Evolutionary conservation across 2,113 vertebrate genomes (phyloP).

Genomic region (Gymnogyps californianus): DNA sequence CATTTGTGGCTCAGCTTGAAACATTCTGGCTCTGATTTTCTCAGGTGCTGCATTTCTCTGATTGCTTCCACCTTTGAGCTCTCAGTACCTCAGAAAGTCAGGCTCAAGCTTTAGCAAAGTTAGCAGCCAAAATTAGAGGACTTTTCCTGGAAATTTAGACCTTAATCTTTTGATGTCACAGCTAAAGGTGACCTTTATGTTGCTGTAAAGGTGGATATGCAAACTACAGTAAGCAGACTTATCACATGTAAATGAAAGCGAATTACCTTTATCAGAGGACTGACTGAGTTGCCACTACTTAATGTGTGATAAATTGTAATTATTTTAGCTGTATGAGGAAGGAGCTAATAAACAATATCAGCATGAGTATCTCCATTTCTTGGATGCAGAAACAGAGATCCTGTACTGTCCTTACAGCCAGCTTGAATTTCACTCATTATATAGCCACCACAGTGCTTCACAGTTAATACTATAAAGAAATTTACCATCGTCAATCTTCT

Average conservation of each 20-base stretch:
- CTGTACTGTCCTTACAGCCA: not conserved
- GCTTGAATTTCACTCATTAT: not conserved
- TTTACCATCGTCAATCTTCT: not conserved
- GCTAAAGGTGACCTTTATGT: not conserved
- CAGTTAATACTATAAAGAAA: not conserved
- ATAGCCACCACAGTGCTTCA: not conserved
- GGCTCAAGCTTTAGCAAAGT: not conserved
- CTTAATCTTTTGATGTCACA: not conserved
- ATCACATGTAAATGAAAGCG: not conserved
- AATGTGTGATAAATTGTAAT: not conserved
- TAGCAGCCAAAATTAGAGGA: not conserved
- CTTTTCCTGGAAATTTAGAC: not conserved
- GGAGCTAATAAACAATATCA: not conserved
- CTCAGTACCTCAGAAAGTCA: not conserved
- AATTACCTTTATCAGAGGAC: not conserved
- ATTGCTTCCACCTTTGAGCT: not conserved
- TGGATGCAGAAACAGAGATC: not conserved
- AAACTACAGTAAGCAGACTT: not conserved
- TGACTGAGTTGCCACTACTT: not conserved
- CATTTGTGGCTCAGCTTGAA: not conserved
- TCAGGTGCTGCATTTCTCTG: not conserved
- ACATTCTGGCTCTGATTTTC: not conserved
- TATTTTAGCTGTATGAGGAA: not conserved
- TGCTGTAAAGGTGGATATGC: not conserved
- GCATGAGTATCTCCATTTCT: not conserved